Base-by-base conservation (phyloP, 2,113 vertebrate genomes). In the Dasypus novemcinctus region DNA sequence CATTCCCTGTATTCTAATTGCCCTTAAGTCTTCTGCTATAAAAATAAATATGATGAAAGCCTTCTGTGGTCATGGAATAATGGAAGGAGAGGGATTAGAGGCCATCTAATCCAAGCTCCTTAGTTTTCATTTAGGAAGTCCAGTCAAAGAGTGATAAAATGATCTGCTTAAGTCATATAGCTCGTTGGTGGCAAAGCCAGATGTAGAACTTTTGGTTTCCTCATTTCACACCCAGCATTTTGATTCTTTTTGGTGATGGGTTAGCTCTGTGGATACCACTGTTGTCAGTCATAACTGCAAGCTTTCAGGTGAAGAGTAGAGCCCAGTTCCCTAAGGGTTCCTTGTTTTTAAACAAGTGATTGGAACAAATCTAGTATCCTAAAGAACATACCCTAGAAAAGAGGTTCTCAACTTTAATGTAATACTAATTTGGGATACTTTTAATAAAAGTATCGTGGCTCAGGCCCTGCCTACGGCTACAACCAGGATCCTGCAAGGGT, bases 1-100 rank as follows among this genome's bases (percentile, higher is more conserved):
- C 66, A 82, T 85, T 80, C 57, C 59, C 71, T 87, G 74, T 94
- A 64, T 90, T 96, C 87, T 97, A 96, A 97, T 94, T 93, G 41
- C 21, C 85, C 94, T 93, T 69, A 83, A 83, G 10, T 90, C 17
- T 17, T 79, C 57, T 43, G 38, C 52, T 72, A 33, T 46, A 41
- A 75, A 93, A 95, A 81, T 68, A 92, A 80, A 80, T 71, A 81
- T 92, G 38, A 71, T 49, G 87, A 54, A 76, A 92, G 38, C 38
- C 33, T 93, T 93, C 80, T 41, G 8, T 84, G 85, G 87, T 87
- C 38, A 33, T 74, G 57, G 72, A 75, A 72, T 78, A 90, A 54
- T 76, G 81, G 71, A 68, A 93, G 36, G 33, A 95, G 68, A 86
- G 66, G 17, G 38, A 71, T 94, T 41, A 54, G 80, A 90, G 20